Evolutionary conservation across 2,888 invertebrate species (phyloP), one percentile per base, ranked within the genome.

Genomic region (Willowsia nigromaculata): DNA sequence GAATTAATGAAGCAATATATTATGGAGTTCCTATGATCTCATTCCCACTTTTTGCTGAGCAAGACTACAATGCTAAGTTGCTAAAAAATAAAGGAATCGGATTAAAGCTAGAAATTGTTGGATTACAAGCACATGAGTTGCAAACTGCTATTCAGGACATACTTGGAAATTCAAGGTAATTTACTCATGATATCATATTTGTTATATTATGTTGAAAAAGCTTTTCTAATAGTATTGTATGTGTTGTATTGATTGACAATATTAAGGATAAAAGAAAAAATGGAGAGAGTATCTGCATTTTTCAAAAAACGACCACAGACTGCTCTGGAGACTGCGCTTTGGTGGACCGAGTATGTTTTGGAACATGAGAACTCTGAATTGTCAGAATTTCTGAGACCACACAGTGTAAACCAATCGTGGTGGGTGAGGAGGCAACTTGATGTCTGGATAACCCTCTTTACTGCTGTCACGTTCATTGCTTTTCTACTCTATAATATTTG

Each of bases 11-110:
- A 89, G 90, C 92, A 5, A 86, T 91, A 37, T 90, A 74, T 33
- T 6, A 68, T 50, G 84, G 30, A 9, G 90, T 91, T 6, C 92
- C 91, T 0, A 0, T 91, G 15, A 85, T 91, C n/a, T 43, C 47
- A 0, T 59, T 91, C 11, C 91, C 91, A 5, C 15, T 91, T 43
- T 92, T 92, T 82, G 91, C 87, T 4, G 92, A 92, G 33, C 91
- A 92, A 62, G 91, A 91, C 68, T 90, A 89, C 37, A 92, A 92
- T 62, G 91, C 91, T 0, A 59, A 88, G n/a, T 65, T 87, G 13
- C 6, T 91, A 4, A 82, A 81, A 1, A 22, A 27, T 0, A 59
- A 81, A 15, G 84, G 84, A 13, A 30, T 76, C 9, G 92, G 91
- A n/a, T 84, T 91, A 5, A 76, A 78, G 50, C 15, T 92, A 59